These are phyloP conservation scores for Mactromeris polynyma DNA, from an alignment of 2,888 invertebrate genomes.

Conservation along the genomic window DNA sequence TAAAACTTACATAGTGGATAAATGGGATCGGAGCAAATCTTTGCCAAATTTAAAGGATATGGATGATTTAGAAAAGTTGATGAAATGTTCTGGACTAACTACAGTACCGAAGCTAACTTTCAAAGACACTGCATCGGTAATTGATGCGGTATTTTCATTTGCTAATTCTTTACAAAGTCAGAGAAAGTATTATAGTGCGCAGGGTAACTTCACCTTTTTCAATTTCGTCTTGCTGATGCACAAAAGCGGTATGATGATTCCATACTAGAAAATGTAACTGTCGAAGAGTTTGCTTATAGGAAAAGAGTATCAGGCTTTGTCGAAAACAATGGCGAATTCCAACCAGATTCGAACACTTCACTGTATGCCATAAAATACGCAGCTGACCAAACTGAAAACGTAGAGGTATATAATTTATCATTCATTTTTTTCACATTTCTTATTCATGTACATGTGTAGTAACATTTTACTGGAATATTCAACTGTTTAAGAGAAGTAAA, in stretches of 20 bases:
- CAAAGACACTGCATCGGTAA: slow-evolving; percentile 65
- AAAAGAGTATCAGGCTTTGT: slow-evolving; percentile 66
- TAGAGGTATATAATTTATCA: too few species aligned
- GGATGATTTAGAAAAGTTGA: slow-evolving; percentile 63
- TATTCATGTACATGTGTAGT: too few species aligned
- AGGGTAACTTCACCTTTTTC: slow-evolving; percentile 34
- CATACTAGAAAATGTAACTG: slow-evolving; percentile 52
- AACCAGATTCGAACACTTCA: background rate
- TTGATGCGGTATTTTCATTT: slow-evolving; percentile 79
- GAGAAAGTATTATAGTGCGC: slow-evolving; percentile 44
- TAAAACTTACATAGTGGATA: slow-evolving; percentile 41
- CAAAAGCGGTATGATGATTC: background rate
- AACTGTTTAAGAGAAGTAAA: too few species aligned
- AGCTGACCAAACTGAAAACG: background rate
- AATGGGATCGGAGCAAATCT: slow-evolving; percentile 54
- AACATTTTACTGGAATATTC: too few species aligned
- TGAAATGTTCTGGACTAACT: slow-evolving; percentile 44
- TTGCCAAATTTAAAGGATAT: too few species aligned
- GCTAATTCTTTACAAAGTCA: slow-evolving; percentile 73
- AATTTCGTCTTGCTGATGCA: slow-evolving; percentile 38
- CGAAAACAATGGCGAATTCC: slow-evolving; percentile 68
- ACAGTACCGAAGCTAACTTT: slow-evolving; percentile 50
- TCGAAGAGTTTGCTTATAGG: slow-evolving; percentile 59
- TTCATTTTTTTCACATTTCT: too few species aligned
- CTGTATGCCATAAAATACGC: slow-evolving; percentile 5